Percentiles rank a stretch among this genome's conserved stretches.
phyloP scores from a whole-genome alignment of 2,113 vertebrate genomes.

The Perognathus longimembris region DNA sequence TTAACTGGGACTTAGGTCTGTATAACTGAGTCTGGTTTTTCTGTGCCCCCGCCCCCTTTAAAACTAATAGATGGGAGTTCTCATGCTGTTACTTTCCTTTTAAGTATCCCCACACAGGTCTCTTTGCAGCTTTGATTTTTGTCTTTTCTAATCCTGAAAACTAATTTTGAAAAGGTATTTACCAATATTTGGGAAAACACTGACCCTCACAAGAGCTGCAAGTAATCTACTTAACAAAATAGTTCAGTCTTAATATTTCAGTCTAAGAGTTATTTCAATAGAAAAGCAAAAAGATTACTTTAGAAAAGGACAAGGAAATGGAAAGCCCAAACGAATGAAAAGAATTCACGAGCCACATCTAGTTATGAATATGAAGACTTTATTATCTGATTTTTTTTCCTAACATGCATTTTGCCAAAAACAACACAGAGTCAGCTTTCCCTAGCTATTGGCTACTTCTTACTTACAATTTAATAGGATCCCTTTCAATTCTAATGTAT shows the following conservation, averaged over 20 bases:
- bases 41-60: too few relatives aligned
- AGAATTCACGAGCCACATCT: neutral
- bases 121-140: neutral
- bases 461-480: neutral
- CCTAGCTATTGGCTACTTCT: neutral
- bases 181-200: neutral
- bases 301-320: neutral
- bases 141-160: neutral
- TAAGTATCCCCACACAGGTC: neutral
- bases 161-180: neutral
- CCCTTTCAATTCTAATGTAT: conserved; percentile 49
- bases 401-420: neutral
- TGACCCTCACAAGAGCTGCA: neutral
- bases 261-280: neutral
- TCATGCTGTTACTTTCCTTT: neutral
- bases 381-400: neutral
- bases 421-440: conserved; percentile 30
- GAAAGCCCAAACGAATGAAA: neutral
- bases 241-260: neutral
- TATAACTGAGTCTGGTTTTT: too few relatives aligned
- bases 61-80: too few relatives aligned
- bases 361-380: neutral
- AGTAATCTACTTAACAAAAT: neutral
- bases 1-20: too few relatives aligned
- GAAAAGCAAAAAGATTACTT: neutral